Evolutionary conservation across 1,140 invertebrate species (phyloP).

Genomic region (Drosophila triauraria): DNA sequence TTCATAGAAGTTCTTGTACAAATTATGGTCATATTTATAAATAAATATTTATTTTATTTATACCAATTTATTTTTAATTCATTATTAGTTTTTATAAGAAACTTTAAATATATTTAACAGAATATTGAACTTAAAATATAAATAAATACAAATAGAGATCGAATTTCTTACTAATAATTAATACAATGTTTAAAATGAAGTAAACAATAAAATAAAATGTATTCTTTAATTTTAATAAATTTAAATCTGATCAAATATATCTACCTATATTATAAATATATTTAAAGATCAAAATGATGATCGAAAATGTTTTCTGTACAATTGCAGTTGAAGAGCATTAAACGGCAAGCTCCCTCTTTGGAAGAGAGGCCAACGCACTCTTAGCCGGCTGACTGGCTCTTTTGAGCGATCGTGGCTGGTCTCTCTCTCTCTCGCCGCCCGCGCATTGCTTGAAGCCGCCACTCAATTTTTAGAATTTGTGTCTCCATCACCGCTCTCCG

Average conservation of each 20-base stretch:
- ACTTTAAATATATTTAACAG: too few species aligned
- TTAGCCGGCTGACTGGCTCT: conserved; percentile 23
- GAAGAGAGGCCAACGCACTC: conserved; percentile 30
- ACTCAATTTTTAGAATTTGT: conserved; percentile 38
- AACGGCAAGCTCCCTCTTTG: conserved; percentile 1
- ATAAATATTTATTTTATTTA: background rate
- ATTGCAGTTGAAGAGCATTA: conserved; percentile 1
- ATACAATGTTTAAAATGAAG: too few species aligned
- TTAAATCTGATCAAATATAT: too few species aligned
- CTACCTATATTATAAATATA: too few species aligned
- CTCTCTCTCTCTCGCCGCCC: conserved; percentile 23
- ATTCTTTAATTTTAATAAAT: too few species aligned
- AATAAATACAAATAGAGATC: too few species aligned
- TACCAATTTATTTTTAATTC: background rate
- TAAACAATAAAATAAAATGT: too few species aligned
- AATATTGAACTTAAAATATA: too few species aligned
- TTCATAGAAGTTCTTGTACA: background rate
- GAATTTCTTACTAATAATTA: too few species aligned
- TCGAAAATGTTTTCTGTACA: background rate
- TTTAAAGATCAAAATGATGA: background rate
- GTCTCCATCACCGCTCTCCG: background rate
- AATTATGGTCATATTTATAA: background rate
- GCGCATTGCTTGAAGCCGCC: conserved; percentile 46
- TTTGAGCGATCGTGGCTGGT: background rate
- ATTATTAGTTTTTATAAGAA: too few species aligned